phyloP scores from a whole-genome alignment of 2,797 vertebrate genomes.

The Notolabrus celidotus region DNA sequence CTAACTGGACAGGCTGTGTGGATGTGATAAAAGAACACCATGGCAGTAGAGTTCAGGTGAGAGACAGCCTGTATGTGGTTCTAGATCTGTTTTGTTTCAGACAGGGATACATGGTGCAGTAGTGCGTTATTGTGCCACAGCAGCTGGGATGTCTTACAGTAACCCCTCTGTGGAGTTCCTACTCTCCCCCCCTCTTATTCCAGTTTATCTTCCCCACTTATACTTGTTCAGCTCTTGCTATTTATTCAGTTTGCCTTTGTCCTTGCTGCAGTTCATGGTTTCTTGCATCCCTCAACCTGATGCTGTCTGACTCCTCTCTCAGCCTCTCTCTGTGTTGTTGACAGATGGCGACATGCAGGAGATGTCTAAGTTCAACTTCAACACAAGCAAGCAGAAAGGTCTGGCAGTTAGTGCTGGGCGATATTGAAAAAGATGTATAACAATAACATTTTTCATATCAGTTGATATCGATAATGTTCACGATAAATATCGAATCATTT shows the following conservation, averaged over 20 bases:
- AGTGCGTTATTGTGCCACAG: slow-evolving; percentile 14
- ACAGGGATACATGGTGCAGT: slow-evolving; percentile 22
- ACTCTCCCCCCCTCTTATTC: slow-evolving; percentile 6
- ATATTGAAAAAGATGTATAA: too few relatives aligned
- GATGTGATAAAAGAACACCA: slow-evolving; percentile 3
- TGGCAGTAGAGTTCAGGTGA: slow-evolving; percentile 15
- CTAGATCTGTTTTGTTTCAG: slow-evolving; percentile 16
- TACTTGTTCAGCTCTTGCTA: slow-evolving; percentile 13
- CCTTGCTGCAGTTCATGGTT: not conserved
- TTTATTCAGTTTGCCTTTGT: slow-evolving; percentile 11
- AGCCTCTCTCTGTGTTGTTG: slow-evolving; percentile 16
- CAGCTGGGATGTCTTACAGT: not conserved
- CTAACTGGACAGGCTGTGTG: slow-evolving; percentile 11
- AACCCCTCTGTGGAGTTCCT: slow-evolving; percentile 14
- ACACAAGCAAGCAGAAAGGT: slow-evolving; percentile 12
- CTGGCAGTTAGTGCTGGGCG: too few relatives aligned
- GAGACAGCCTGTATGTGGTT: slow-evolving; percentile 14
- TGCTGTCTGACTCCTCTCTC: not conserved
- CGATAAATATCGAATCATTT: too few relatives aligned
- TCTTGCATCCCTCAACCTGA: slow-evolving; percentile 9
- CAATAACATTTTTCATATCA: too few relatives aligned
- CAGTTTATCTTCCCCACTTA: not conserved
- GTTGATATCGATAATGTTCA: too few relatives aligned
- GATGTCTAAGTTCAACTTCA: slow-evolving; percentile 36
- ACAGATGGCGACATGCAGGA: slow-evolving; percentile 29